Base-by-base conservation (phyloP, 2,113 vertebrate genomes). In the Psephotus haematonotus region DNA sequence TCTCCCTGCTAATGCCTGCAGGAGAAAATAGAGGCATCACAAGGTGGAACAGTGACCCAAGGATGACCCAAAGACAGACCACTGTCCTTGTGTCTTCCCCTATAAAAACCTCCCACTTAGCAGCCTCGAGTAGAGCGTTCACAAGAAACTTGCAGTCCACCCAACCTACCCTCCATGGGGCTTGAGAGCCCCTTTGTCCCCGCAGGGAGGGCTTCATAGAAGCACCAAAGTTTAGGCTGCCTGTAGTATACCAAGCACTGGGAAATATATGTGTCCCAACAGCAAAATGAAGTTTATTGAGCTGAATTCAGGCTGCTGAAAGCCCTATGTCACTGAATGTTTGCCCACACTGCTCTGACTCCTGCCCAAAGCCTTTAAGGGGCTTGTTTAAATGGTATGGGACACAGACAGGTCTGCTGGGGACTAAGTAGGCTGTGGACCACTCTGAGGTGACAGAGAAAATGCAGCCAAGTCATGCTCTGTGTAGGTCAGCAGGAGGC, bases 391-490 rank as follows among this genome's bases (percentile, higher is more conserved):
- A 50, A 24, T 6, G 47, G 10, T 25, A 57, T 50, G 70, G 55
- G 43, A 59, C 17, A 65, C 20, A 29, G 57, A 37, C 49, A 50
- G 64, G n/a, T 31, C 74, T 91, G 64, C 68, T 49, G 53, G 50
- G 18, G 13, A 74, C 47, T 49, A 35, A 49, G 46, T 10, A 50
- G 80, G 81, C 90, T 93, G 69, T 13, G 20, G 90, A 78, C 70
- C 84, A 86, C 2, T 11, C 64, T 43, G 75, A 92, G 74, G 60
- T 81, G 92, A 89, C 3, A 1, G 63, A 35, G 60, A 79, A 88
- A 93, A 88, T 2, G 4, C 55, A 92, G 92, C 92, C 86, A 93
- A 90, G 82, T 84, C 91, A 89, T 60, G 52, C 50, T 77, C 62
- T 64, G 65, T 55, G 37, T 55, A 94, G 84, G 84, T 82, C 81